Conservation (phyloP, 2,113 vertebrate genomes). For the Hypocryptadius cinnamomeus region DNA sequence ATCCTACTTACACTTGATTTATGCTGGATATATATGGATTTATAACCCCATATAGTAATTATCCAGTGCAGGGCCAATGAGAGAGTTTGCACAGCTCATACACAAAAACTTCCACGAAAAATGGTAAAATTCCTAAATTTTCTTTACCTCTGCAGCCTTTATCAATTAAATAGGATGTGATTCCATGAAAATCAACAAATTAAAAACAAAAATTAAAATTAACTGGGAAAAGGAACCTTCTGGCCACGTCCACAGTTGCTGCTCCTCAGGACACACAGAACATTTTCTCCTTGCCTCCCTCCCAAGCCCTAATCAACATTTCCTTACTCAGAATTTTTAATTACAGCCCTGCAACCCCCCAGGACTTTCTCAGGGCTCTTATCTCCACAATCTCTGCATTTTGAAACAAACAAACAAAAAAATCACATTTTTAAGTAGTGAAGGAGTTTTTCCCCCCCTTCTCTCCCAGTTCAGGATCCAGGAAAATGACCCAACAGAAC, state of each 20-base stretch:
- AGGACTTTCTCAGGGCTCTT: neutral
- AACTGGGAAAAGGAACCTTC: neutral
- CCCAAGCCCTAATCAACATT: too few species aligned
- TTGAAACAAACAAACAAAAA: neutral
- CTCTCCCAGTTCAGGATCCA: neutral
- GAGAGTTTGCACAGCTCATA: neutral
- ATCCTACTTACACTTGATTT: neutral
- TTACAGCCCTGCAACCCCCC: neutral
- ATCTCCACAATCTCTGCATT: neutral
- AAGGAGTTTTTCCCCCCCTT: neutral
- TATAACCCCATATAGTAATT: neutral
- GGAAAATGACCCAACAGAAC: neutral
- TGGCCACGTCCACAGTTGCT: neutral
- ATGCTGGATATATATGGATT: neutral
- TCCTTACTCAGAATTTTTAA: neutral
- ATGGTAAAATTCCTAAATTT: neutral
- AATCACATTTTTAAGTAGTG: neutral
- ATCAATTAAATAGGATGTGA: neutral
- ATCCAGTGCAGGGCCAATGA: too few species aligned
- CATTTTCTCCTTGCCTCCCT: neutral
- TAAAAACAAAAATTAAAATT: neutral
- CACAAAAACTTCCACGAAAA: neutral
- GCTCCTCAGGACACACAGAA: accelerated
- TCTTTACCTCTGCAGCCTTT: neutral
- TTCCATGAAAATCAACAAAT: too few species aligned